Conservation (phyloP, 2,888 invertebrate species). For the Belgica antarctica region DNA sequence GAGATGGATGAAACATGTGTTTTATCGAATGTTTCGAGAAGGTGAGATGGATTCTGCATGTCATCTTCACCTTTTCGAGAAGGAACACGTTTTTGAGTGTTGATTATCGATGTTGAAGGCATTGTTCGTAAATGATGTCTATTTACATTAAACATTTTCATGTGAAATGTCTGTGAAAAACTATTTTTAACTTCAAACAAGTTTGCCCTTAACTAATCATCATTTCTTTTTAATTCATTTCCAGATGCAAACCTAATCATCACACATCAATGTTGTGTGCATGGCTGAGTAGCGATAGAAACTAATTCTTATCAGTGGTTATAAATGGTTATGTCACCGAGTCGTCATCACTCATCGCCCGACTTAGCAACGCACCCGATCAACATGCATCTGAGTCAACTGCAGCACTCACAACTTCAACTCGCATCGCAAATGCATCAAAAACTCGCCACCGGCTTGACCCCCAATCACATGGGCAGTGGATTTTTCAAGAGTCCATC, state of each 20-base stretch:
- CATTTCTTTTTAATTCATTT: conserved; percentile 1
- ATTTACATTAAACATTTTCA: no score
- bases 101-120: no score
- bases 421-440: conserved; percentile 54
- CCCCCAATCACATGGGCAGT: conserved; percentile 48
- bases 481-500: conserved; percentile 52
- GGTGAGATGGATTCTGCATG: conserved; percentile 36
- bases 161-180: not conserved
- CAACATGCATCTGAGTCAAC: conserved; percentile 53
- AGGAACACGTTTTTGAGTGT: not conserved
- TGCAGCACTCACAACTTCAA: conserved; percentile 54
- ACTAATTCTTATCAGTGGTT: not conserved
- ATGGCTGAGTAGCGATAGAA: no score
- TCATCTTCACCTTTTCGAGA: conserved; percentile 40
- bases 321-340: conserved; percentile 66
- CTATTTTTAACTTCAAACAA: not conserved
- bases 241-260: not conserved
- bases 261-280: no score
- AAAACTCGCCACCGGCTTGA: conserved; percentile 52
- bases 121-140: no score
- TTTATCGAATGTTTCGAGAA: not conserved
- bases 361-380: conserved; percentile 56
- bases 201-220: not conserved
- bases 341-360: conserved; percentile 65
- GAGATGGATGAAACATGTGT: conserved; percentile 20